A percentile compares a stretch with the other conserved stretches of the same genome.
phyloP scores from a whole-genome alignment of 2,113 vertebrate species.

The Chionis minor region DNA sequence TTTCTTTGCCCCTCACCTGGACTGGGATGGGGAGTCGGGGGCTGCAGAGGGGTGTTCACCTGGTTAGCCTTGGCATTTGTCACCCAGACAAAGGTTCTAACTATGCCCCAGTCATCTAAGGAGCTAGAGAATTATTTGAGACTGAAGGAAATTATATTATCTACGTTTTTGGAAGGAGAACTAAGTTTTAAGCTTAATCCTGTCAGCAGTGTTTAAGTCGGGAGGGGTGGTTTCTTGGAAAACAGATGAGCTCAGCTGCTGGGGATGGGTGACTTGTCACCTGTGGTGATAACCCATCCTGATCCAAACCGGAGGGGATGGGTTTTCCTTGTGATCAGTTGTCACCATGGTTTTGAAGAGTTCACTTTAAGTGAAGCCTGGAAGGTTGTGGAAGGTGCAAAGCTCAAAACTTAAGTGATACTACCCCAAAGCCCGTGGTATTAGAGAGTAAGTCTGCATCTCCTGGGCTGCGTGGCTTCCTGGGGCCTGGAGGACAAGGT shows the following conservation, averaged over 20 bases:
- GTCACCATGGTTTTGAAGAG: not conserved
- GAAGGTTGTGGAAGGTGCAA: not conserved
- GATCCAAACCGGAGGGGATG: too few species aligned
- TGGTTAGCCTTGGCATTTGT: not conserved
- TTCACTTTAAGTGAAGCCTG: not conserved
- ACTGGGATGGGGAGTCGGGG: not conserved
- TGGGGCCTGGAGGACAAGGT: not conserved
- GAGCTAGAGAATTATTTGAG: not conserved
- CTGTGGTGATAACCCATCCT: not conserved
- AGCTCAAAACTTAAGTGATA: not conserved
- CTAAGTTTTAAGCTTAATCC: not conserved
- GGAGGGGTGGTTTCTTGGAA: not conserved
- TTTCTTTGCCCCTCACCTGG: not conserved
- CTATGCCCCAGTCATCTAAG: not conserved
- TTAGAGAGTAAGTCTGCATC: not conserved
- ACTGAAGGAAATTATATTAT: not conserved
- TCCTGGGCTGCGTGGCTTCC: fast-evolving
- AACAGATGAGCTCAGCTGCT: not conserved
- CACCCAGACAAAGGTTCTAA: not conserved
- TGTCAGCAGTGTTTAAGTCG: not conserved
- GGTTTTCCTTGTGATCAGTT: not conserved
- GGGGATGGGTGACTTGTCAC: not conserved
- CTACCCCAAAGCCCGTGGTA: not conserved
- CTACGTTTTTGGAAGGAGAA: not conserved
- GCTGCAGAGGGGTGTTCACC: fast-evolving